Base-by-base conservation (phyloP, 23 tunicate genomes). In the Ascidia mentula region DNA sequence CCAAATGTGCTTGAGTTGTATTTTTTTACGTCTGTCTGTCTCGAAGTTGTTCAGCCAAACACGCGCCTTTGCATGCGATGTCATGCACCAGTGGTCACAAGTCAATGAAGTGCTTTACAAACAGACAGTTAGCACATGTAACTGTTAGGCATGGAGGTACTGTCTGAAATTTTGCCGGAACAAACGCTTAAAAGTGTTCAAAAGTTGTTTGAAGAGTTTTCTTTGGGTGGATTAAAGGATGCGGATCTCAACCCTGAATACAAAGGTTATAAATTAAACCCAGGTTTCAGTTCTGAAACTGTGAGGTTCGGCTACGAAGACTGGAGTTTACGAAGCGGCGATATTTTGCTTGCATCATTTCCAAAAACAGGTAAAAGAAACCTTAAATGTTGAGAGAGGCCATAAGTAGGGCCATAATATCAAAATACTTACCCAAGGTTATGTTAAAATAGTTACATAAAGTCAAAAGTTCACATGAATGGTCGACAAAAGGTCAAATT, bases 91-190 rank as follows among this genome's bases (percentile, higher is more conserved):
- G n/a, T n/a, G n/a, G n/a, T n/a, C n/a, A n/a, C n/a, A n/a, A n/a
- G n/a, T n/a, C n/a, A n/a, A n/a, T n/a, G n/a, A n/a, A n/a, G n/a
- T n/a, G n/a, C n/a, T n/a, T n/a, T n/a, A n/a, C n/a, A n/a, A n/a
- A n/a, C n/a, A n/a, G n/a, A n/a, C n/a, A n/a, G n/a, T n/a, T n/a
- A n/a, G n/a, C n/a, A n/a, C n/a, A n/a, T n/a, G n/a, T n/a, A n/a
- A n/a, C n/a, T n/a, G n/a, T n/a, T n/a, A n/a, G n/a, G n/a, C 65
- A 53, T 53, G 65, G 65, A 53, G 65, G 65, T 20, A 53, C 24
- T 53, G 65, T 26, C 65, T 26, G 24, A 53, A 9, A 28, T 53
- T 9, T 53, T 53, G 13, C 65, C 65, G 4, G 65, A 26, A 20
- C 28, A 53, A 1, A 5, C 24, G 1, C 13, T 53, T 3, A 26